Conservation (phyloP, 2,113 vertebrate species). For the Microcebus murinus region DNA sequence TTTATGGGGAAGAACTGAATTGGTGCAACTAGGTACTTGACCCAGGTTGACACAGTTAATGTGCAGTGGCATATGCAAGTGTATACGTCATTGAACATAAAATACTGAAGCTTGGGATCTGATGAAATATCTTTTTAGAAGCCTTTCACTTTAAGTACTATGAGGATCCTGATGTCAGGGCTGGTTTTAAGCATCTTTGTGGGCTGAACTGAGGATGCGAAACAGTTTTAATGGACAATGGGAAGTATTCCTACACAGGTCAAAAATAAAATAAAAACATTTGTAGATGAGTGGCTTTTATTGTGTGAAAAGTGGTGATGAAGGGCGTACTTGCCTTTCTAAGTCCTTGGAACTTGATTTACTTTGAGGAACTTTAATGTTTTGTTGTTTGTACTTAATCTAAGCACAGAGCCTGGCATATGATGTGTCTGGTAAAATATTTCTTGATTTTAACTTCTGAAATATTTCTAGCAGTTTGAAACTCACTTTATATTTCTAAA, state of each 20-base stretch:
- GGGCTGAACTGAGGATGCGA: not conserved
- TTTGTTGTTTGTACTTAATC: not conserved
- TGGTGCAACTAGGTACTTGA: not conserved
- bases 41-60: not conserved
- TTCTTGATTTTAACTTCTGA: constrained; percentile 5
- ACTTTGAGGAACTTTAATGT: not conserved
- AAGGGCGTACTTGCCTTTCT: not conserved
- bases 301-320: not conserved
- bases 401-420: not conserved
- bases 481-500: constrained; percentile 20
- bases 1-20: not conserved
- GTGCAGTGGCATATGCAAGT: not conserved
- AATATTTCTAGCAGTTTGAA: not conserved
- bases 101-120: not conserved
- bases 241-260: not conserved
- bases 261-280: not conserved
- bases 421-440: not conserved
- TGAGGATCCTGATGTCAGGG: not conserved
- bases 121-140: not conserved
- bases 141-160: not conserved
- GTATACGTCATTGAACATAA: not conserved
- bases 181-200: constrained; percentile 10
- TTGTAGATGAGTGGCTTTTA: not conserved
- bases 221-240: not conserved
- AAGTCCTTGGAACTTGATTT: not conserved